Conservation (phyloP, 2,888 invertebrate genomes). For the Margaritifera margaritifera region DNA sequence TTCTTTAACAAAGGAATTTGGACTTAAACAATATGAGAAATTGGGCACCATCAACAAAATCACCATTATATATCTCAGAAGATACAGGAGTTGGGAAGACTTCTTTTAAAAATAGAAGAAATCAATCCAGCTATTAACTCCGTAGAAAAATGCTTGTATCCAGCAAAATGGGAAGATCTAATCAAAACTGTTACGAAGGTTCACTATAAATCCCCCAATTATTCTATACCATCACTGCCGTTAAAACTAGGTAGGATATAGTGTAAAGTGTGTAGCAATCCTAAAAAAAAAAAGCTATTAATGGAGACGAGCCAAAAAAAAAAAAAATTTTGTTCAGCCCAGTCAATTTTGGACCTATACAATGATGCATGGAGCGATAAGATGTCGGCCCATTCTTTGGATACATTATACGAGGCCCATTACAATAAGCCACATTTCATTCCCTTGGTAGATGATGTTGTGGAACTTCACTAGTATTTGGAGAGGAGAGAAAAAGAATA, state of each 20-base stretch:
- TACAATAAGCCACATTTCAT: conserved; percentile 10
- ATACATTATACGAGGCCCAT: conserved; percentile 5
- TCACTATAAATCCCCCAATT: conserved; percentile 5
- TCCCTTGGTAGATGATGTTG: conserved; percentile 15
- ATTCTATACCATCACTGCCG: conserved; percentile 22
- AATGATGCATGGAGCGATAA: conserved; percentile 19
- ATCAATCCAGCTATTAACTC: conserved; percentile 6
- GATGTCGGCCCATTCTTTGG: conserved; percentile 8
- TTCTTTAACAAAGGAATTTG: conserved; percentile 15
- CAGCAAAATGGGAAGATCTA: conserved; percentile 10
- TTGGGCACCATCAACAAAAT: conserved; percentile 4
- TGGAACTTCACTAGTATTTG: not conserved
- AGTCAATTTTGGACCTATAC: conserved; percentile 12
- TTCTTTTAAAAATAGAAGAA: conserved; percentile 7
- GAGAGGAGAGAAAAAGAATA: not conserved
- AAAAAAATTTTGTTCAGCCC: conserved; percentile 3
- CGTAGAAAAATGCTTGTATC: conserved; percentile 12
- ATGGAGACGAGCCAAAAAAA: conserved; percentile 8
- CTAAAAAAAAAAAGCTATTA: not conserved
- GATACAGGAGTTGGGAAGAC: conserved; percentile 19
- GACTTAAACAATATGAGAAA: conserved; percentile 15
- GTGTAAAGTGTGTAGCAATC: conserved; percentile 11
- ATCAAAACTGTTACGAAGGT: conserved; percentile 8
- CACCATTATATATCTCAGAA: conserved; percentile 9
- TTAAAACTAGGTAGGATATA: conserved; percentile 24